Evolutionary conservation across 2,888 invertebrate genomes (phyloP), one percentile per base, ranked within the genome.

Genomic region (Spodoptera picta): DNA sequence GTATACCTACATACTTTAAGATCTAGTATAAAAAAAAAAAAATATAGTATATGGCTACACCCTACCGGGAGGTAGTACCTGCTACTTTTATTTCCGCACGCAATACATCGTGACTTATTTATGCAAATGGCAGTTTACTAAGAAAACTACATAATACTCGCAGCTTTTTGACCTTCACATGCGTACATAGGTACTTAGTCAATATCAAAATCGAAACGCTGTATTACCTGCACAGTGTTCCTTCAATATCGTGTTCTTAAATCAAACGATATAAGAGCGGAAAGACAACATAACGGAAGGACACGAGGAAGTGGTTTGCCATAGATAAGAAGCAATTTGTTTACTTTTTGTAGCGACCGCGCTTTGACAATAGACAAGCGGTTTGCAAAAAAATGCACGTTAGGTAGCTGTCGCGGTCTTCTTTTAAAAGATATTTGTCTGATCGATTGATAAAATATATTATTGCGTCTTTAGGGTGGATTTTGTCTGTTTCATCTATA

Each of bases 271-370:
- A 24, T 50, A 60, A 57, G 57, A 57, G 52, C 77, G 69, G 67
- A 63, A 74, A 71, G 66, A 61, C 65, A 77, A 69, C 48, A 52
- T 61, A 61, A 62, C 73, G 71, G 80, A 79, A 78, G 71, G 66
- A 62, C 52, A 66, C 44, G n/a, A 80, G 78, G 80, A 81, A 81
- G 80, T 76, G 19, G 50, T 53, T 59, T 60, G 56, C 46, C 48
- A 54, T 50, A 71, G 60, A 62, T 62, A 73, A 76, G 65, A 73
- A 66, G 27, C 57, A 43, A 14, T 55, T 73, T 71, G 58, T 73
- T 70, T 60, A 46, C 58, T 66, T 62, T 61, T 71, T 73, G 12
- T 53, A 27, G 14, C 24, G 42, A 10, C 11, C 41, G 42, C 19
- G 42, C 31, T 49, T 23, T 41, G n/a, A 68, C 44, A 46, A 67